Evolutionary conservation across 1,140 invertebrate species (phyloP), one percentile per base, ranked within the genome.

Genomic region (Meloidogyne hapla): DNA sequence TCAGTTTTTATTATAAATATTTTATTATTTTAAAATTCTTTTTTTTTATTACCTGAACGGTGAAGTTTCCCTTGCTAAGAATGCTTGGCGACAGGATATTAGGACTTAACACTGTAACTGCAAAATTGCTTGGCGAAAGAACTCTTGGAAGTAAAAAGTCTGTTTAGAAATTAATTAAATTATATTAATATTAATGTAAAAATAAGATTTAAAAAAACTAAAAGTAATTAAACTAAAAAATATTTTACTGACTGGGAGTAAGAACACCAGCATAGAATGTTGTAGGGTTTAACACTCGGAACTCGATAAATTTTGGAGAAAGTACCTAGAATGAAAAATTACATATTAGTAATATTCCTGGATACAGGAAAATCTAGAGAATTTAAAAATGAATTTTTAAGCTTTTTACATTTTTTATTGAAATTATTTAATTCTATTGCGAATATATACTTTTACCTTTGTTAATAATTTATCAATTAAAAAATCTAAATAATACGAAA

Each of bases 1-100:
- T 21, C 12, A 12, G 5, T 23, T 18, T 67, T 67, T 18, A 25
- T 21, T 67, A 70, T 61, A 38, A 28, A 38, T 71, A 13, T 15
- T 71, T 12, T n/a, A n/a, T n/a, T n/a, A 26, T 71, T 15, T 33
- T 15, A 45, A 18, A 40, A 13, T n/a, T 18, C 25, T 18, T 3
- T 62, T 25, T 26, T 23, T 23, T n/a, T 69, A 13, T 13, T 71
- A 78, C 77, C 68, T 78, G 76, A 18, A 78, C 78, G n/a, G 69
- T 78, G 62, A 78, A 80, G 67, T 78, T 80, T 33, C 78, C 77
- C 42, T 80, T 78, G 56, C 77, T 78, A n/a, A 78, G 61, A 23
- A 78, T 69, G n/a, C 13, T 48, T 15, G 78, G 75, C 18, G 77
- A 79, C 26, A 80, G 38, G 56, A 78, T 80, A 28, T 66, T 79